A percentile compares a stretch with the other conserved stretches of the same genome.
Evolutionary conservation across 2,113 vertebrate species (phyloP).

Genomic region (rabbit (Oryctolagus cuniculus)): DNA sequence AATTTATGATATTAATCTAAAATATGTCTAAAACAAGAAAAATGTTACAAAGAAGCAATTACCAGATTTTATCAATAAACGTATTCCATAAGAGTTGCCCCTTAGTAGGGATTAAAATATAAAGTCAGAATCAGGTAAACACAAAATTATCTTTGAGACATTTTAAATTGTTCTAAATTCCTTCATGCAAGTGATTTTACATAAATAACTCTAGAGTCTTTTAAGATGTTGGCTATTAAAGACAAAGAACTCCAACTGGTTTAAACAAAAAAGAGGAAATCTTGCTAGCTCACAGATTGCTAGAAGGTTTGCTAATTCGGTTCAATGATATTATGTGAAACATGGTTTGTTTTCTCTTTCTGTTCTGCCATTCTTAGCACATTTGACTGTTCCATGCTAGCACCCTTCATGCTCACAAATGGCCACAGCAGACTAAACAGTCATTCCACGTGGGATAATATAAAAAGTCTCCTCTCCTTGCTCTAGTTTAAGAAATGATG

Average conservation of each 20-base stretch:
- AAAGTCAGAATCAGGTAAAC: not conserved
- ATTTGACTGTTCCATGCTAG: not conserved
- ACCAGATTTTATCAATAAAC: not conserved
- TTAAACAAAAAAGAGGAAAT: not conserved
- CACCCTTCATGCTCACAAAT: not conserved
- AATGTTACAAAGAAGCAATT: not conserved
- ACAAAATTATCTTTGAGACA: constrained; percentile 2
- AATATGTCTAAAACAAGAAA: not conserved
- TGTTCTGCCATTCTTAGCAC: not conserved
- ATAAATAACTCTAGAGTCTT: not conserved
- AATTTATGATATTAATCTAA: not conserved
- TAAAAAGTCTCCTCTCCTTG: not conserved
- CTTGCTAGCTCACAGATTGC: not conserved
- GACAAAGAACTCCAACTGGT: not conserved
- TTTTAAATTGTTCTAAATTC: not conserved
- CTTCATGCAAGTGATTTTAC: not conserved
- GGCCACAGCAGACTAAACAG: not conserved
- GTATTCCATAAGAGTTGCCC: not conserved
- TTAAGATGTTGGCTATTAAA: not conserved
- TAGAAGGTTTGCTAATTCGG: not conserved
- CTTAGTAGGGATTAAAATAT: not conserved
- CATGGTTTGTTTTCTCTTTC: not conserved
- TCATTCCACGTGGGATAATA: not conserved
- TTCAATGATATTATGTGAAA: not conserved
- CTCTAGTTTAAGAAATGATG: not conserved